Conservation (phyloP, 2,888 invertebrate genomes). For the Herminia tarsipennalis region DNA sequence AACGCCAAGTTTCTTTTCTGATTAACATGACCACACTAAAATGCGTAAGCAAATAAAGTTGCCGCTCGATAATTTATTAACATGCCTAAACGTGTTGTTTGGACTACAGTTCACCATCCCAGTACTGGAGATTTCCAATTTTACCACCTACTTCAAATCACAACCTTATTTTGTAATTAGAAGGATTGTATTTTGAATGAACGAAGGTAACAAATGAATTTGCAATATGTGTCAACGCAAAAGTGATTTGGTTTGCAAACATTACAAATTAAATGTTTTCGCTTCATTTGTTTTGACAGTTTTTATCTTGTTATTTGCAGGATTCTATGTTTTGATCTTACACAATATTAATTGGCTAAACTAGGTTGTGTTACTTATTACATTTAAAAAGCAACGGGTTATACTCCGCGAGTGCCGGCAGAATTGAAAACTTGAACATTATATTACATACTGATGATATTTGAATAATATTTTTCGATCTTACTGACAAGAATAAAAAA, state of each 20-base stretch:
- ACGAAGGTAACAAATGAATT: slow-evolving; percentile 9
- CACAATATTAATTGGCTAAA: background rate
- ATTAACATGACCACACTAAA: slow-evolving; percentile 71
- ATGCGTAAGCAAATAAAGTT: slow-evolving; percentile 59
- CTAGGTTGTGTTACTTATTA: too few species aligned
- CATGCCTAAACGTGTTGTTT: slow-evolving; percentile 60
- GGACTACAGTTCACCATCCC: slow-evolving; percentile 43
- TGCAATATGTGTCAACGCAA: slow-evolving; percentile 26
- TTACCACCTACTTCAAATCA: slow-evolving; percentile 7
- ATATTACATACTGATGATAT: too few species aligned
- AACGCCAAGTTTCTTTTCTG: slow-evolving; percentile 65
- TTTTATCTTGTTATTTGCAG: slow-evolving; percentile 1
- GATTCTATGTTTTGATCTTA: background rate
- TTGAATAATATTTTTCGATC: too few species aligned
- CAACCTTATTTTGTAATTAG: background rate
- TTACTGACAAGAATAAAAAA: too few species aligned
- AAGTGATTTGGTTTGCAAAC: slow-evolving; percentile 19
- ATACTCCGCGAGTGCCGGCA: too few species aligned
- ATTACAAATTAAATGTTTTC: slow-evolving; percentile 6
- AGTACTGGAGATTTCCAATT: slow-evolving; percentile 42
- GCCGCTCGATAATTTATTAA: slow-evolving; percentile 69
- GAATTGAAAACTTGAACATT: too few species aligned
- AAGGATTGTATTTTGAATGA: slow-evolving; percentile 4
- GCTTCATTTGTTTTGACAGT: slow-evolving; percentile 13
- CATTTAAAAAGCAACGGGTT: too few species aligned